phyloP scores from a whole-genome alignment of 1,140 invertebrate genomes.

The Tetramorium alpestre region DNA sequence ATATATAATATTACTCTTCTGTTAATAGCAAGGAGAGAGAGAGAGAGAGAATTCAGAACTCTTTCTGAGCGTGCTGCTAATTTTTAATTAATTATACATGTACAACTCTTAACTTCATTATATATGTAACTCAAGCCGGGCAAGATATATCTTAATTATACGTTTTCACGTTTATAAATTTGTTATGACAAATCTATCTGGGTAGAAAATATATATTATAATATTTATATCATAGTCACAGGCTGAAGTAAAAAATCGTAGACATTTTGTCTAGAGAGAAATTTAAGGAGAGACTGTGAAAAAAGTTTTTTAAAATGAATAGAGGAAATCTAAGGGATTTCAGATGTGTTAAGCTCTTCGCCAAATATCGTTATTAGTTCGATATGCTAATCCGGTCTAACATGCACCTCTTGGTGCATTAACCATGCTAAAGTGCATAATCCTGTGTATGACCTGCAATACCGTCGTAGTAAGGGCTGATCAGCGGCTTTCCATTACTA shows the following conservation, averaged over 20 bases:
- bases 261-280: background rate
- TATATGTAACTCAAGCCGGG: background rate
- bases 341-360: background rate
- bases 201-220: background rate
- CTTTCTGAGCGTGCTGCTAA: too few species aligned
- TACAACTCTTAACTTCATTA: background rate
- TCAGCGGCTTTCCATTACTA: constrained; percentile 55
- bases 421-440: constrained; percentile 54
- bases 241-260: background rate
- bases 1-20: constrained; percentile 40
- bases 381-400: constrained; percentile 26
- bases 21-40: background rate
- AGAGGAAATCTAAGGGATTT: background rate
- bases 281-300: background rate
- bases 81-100: too few species aligned
- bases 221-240: too few species aligned
- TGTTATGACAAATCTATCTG: background rate
- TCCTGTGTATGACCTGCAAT: constrained; percentile 14
- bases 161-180: background rate
- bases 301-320: background rate
- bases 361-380: constrained; percentile 37
- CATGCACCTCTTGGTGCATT: constrained; percentile 26
- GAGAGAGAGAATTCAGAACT: background rate
- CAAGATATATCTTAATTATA: background rate
- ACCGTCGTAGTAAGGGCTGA: constrained; percentile 9